Evolutionary conservation across 2,797 vertebrate genomes (phyloP), one percentile per base, ranked within the genome.

Genomic region (Poecilia gillii): DNA sequence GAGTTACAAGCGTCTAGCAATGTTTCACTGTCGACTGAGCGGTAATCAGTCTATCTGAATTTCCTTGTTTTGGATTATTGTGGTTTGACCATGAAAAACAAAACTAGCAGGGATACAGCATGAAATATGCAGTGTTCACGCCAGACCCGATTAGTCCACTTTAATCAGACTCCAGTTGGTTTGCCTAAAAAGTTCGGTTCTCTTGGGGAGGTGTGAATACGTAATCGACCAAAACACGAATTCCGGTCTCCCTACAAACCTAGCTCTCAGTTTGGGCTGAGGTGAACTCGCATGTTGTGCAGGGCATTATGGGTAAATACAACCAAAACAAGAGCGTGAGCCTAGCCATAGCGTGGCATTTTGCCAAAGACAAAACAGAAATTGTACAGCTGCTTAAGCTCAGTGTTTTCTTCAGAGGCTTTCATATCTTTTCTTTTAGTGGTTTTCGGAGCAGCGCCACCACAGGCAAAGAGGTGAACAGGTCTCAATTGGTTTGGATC

Each of bases 1-100:
- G 46, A 49, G 74, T 80, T 62, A 71, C 77, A 76, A 11, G 59
- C 81, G 31, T 45, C 59, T 53, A 45, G 49, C 8, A 51, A 8
- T 41, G 59, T 77, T 59, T 85, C 77, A n/a, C 3, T 70, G 66
- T n/a, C 13, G 66, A 45, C 66, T 13, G 25, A n/a, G 41, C 12
- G 16, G 36, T 18, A 6, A 64, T 23, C 23, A 7, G n/a, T 45
- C 25, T 45, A 71, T 45, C 68, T 77, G 14, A 33, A n/a, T 71
- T 18, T 71, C 25, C 72, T 13, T 36, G 72, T 33, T 73, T 51
- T 73, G 72, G 33, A 41, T 25, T 41, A 68, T 41, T 41, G 64
- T 66, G 36, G 64, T 68, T 43, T 68, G 39, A 68, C 39, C 25
- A 3, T 68, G 9, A 41, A 68, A 41, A 41, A 41, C 39, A 41